These are phyloP conservation scores for Clanis bilineata DNA, from an alignment of 2,888 invertebrate species.

Conservation along the genomic window DNA sequence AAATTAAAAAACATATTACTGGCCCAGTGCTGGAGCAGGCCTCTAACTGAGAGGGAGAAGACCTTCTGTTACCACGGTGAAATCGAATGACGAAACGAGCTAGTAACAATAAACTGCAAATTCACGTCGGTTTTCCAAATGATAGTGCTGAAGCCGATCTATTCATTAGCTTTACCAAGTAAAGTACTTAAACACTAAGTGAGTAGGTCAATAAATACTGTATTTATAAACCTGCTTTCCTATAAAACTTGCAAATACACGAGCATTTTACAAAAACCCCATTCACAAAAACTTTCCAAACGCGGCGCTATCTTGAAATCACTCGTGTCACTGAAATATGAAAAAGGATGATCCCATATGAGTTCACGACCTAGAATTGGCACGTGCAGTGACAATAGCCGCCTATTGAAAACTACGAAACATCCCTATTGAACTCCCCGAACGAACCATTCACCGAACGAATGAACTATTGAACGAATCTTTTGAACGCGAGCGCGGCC, in stretches of 20 bases:
- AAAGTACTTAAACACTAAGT: too few relatives aligned
- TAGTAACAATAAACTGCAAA: too few relatives aligned
- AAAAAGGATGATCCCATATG: conserved; percentile 25
- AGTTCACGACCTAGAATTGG: conserved; percentile 22
- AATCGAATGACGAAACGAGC: too few relatives aligned
- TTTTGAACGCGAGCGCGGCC: conserved; percentile 21
- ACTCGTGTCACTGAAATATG: conserved; percentile 12
- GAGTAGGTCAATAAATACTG: background rate
- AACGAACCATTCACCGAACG: conserved; percentile 27
- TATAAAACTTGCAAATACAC: background rate
- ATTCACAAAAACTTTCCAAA: background rate
- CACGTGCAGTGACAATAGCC: conserved; percentile 27
- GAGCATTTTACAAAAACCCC: background rate
- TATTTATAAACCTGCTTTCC: background rate
- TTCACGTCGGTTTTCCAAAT: too few relatives aligned
- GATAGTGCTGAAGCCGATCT: background rate
- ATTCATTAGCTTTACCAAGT: too few relatives aligned
- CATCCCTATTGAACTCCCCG: conserved; percentile 27
- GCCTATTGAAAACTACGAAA: conserved; percentile 32
- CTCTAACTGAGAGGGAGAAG: too few relatives aligned
- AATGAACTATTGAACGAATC: conserved; percentile 28
- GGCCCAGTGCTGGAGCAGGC: too few relatives aligned
- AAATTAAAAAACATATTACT: too few relatives aligned
- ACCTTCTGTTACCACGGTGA: too few relatives aligned
- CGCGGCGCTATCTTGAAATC: conserved; percentile 4